A percentile compares a stretch with the other conserved stretches of the same genome.
Conservation (phyloP, 2,888 invertebrate genomes). For the Notodromas monacha region DNA sequence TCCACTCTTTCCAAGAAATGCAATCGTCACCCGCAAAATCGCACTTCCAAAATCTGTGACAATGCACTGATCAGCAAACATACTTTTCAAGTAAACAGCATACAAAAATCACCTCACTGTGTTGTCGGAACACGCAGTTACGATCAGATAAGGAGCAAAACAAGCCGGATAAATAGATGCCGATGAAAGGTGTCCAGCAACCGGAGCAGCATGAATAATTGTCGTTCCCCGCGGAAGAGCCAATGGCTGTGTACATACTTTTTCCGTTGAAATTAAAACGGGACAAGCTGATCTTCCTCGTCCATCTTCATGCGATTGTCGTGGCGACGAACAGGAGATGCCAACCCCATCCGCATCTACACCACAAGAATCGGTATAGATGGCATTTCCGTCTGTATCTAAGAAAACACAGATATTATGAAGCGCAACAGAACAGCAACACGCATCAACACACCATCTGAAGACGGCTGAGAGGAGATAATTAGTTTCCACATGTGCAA, state of each 20-base stretch:
- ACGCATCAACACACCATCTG: conserved; percentile 8
- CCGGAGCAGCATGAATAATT: conserved; percentile 66
- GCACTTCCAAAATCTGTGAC: conserved; percentile 46
- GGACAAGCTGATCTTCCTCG: no score
- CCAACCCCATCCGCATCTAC: no score
- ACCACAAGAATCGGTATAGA: no score
- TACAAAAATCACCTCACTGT: conserved; percentile 24
- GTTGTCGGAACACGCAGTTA: conserved; percentile 81
- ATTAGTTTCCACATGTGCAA: conserved; percentile 83
- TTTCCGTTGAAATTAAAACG: no score
- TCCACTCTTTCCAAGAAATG: conserved; percentile 46
- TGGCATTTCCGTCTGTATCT: no score
- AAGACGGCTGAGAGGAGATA: conserved; percentile 38
- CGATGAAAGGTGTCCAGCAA: conserved; percentile 84
- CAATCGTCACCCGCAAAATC: conserved; percentile 20
- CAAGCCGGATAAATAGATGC: conserved; percentile 97
- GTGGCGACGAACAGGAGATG: no score
- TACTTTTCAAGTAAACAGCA: conserved; percentile 1
- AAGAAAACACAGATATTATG: no score
- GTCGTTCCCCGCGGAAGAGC: conserved; percentile 63
- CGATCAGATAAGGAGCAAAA: conserved; percentile 76
- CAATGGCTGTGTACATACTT: no score
- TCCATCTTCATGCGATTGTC: no score
- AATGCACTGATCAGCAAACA: conserved; percentile 1
- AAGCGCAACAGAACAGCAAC: no score